Base-by-base conservation (phyloP, 2,888 invertebrate species). In the Diogma glabrata region DNA sequence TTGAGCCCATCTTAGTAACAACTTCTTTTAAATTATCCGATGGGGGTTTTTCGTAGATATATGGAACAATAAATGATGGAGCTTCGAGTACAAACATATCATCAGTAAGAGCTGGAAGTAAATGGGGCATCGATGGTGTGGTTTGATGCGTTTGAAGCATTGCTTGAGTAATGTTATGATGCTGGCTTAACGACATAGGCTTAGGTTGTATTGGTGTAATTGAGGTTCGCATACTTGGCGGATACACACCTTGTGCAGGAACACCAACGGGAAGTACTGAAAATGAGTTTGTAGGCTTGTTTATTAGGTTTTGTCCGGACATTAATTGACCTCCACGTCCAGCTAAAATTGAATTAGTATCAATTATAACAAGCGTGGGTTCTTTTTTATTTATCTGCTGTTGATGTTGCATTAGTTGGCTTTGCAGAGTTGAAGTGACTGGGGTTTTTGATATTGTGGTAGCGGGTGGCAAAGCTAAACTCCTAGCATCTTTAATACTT, bases 71-170 rank as follows among this genome's bases (percentile, higher is more conserved):
- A 64, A 92, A 91, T 19, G 90, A 91, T 6, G 92, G 91, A 23
- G 91, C 91, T 69, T 92, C 91, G 9, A 92, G 84, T 10, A 92
- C 90, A 66, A 85, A 91, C 85, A 91, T 91, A 60, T 92, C 90
- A 65, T 92, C 91, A 17, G 90, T 90, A 20, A 92, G 68, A 7
- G 87, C 86, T 1, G 89, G 89, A 59, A 92, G 67, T 56, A 89
- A 80, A 28, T 78, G 78, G 33, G 81, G 76, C 67, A 63, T 77
- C 69, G 59, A 72, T 62, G 54, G 72, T 66, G 57, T 74, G 30
- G 62, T 38, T 43, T 54, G 64, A 63, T 55, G 67, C 62, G 47
- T 66, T 63, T 17, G 60, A 57, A 24, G 60, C 60, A 54, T 58
- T 48, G 59, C 20, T 67, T 63, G 65, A 62, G 20, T 64, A 66